Percentiles rank a stretch among this genome's conserved stretches.
phyloP scores from a whole-genome alignment of 2,797 vertebrate species.

The Australoheros facetus region DNA sequence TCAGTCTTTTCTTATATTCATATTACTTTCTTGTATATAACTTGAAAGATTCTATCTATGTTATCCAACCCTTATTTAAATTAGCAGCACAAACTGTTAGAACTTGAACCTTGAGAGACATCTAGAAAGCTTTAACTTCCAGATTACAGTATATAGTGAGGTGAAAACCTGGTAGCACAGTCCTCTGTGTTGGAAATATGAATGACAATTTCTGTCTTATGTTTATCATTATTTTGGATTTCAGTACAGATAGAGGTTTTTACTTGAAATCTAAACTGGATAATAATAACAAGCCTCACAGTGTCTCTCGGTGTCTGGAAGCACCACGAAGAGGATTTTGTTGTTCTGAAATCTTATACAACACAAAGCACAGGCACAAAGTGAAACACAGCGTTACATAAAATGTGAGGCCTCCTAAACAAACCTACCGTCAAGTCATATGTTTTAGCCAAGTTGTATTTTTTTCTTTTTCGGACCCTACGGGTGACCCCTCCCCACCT shows the following conservation, averaged over 20 bases:
- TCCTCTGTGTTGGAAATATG: background rate
- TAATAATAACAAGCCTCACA: background rate
- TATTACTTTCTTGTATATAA: background rate
- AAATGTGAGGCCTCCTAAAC: conserved; percentile 1
- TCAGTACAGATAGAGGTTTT: background rate
- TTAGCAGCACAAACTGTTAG: background rate
- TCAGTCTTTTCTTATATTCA: background rate
- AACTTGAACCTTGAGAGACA: background rate
- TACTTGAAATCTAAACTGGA: background rate
- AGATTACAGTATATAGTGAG: background rate
- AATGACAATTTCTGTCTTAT: background rate
- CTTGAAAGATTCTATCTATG: background rate
- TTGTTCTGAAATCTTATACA: conserved; percentile 13
- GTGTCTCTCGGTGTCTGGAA: background rate
- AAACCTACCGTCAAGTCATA: conserved; percentile 20
- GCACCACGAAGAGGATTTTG: background rate
- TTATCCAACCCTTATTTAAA: background rate
- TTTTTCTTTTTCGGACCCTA: background rate
- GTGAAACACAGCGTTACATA: background rate
- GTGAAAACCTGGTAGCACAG: background rate
- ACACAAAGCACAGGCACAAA: background rate
- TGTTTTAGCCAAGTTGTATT: background rate
- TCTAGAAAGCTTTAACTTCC: background rate
- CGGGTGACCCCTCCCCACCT: background rate
- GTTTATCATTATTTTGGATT: background rate